These are phyloP conservation scores for Psammodynastes pulverulentus DNA, from an alignment of 2,113 vertebrate species.

Conservation along the genomic window DNA sequence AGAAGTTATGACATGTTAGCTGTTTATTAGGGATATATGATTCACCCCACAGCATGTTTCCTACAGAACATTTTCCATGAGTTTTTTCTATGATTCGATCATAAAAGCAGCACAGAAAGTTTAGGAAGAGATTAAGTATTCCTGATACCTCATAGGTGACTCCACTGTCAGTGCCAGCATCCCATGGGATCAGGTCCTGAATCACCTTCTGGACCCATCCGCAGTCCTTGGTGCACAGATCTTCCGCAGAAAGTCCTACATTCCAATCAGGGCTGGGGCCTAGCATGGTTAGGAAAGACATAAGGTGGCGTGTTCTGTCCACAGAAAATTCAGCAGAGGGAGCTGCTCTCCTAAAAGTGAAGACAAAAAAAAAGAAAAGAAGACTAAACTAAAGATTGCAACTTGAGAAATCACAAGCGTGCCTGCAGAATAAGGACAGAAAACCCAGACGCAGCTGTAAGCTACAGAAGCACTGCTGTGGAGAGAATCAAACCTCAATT, in stretches of 20 bases:
- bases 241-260: constrained; percentile 91
- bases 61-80: neutral
- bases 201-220: constrained; percentile 93
- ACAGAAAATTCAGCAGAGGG: constrained; percentile 98
- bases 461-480: neutral
- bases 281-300: constrained; percentile 98
- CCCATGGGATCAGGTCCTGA: constrained; percentile 97
- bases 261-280: constrained; percentile 98
- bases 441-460: neutral
- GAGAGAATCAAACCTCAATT: neutral
- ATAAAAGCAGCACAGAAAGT: neutral
- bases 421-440: neutral
- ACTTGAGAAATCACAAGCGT: neutral
- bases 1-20: neutral
- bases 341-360: constrained; percentile 83
- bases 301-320: constrained; percentile 89
- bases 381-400: neutral
- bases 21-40: neutral
- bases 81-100: neutral
- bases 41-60: neutral
- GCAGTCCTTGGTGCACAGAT: constrained; percentile 96
- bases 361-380: neutral
- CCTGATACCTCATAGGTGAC: constrained; percentile 88
- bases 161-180: constrained; percentile 93
- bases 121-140: neutral